A percentile compares a stretch with the other conserved stretches of the same genome.
Conservation (phyloP, 2,113 vertebrate genomes). For the Chaetodon auriga region DNA sequence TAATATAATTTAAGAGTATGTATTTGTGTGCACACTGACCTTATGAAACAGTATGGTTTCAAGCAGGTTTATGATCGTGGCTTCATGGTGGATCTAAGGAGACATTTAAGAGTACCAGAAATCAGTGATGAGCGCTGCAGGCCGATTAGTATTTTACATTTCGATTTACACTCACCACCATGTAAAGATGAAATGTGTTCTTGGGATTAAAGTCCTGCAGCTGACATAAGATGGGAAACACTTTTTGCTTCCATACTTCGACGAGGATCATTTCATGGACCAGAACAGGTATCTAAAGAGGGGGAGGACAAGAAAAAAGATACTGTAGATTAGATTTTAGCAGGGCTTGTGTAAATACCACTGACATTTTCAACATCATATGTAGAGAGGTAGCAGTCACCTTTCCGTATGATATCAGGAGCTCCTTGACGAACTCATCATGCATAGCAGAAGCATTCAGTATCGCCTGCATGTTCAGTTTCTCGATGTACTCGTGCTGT, state of each 20-base stretch:
- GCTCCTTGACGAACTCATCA: constrained; percentile 91
- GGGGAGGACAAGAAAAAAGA: background rate
- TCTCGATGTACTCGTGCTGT: constrained; percentile 93
- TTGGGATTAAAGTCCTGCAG: constrained; percentile 93
- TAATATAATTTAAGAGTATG: background rate
- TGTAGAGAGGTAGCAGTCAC: constrained; percentile 75
- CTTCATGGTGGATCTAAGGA: constrained; percentile 92
- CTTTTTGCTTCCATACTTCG: constrained; percentile 95
- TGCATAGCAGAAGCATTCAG: constrained; percentile 86
- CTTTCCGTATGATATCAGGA: constrained; percentile 90
- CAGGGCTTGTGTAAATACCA: background rate
- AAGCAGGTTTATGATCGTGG: constrained; percentile 94
- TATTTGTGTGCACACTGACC: constrained; percentile 77
- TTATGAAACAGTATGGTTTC: constrained; percentile 95
- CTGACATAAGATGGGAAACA: constrained; percentile 91
- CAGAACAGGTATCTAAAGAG: constrained; percentile 87
- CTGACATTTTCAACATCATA: background rate
- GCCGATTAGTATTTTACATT: background rate
- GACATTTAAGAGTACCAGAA: background rate
- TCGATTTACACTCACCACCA: constrained; percentile 89
- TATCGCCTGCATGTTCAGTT: constrained; percentile 96
- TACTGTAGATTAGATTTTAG: background rate
- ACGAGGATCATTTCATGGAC: constrained; percentile 91
- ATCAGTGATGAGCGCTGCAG: background rate
- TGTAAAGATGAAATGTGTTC: constrained; percentile 92